A percentile compares a stretch with the other conserved stretches of the same genome.
These are phyloP conservation scores for Pimpla rufipes DNA, from an alignment of 2,888 invertebrate genomes.

Conservation along the genomic window DNA sequence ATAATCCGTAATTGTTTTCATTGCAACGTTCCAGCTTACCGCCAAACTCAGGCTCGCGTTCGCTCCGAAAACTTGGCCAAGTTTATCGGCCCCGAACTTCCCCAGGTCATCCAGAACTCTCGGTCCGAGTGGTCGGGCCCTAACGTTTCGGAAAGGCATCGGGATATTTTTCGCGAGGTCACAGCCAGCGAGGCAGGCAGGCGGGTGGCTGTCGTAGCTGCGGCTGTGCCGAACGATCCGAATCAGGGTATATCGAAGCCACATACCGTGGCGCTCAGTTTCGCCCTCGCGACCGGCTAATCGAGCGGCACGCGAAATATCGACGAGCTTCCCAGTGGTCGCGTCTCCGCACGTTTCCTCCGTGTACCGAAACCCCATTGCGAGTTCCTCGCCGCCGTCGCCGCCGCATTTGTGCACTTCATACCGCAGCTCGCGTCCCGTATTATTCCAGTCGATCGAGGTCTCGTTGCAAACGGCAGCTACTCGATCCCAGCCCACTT, in stretches of 20 bases:
- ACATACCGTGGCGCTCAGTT: conserved; percentile 31
- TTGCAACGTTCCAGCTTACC: background rate
- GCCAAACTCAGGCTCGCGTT: conserved; percentile 9
- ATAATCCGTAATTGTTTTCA: no score
- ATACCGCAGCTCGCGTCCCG: conserved; percentile 51
- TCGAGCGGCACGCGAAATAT: conserved; percentile 77
- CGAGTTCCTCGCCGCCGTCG: conserved; percentile 30
- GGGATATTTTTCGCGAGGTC: conserved; percentile 31
- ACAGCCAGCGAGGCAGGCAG: conserved; percentile 24
- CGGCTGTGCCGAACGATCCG: conserved; percentile 6
- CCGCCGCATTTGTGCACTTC: conserved; percentile 64
- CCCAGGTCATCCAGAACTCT: background rate
- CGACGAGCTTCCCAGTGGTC: conserved; percentile 62
- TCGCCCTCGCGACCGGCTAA: conserved; percentile 71
- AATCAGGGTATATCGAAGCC: conserved; percentile 31
- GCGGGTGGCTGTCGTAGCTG: no score
- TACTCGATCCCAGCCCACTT: conserved; percentile 74
- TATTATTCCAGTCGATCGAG: conserved; percentile 62
- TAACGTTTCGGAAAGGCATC: background rate
- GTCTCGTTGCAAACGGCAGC: conserved; percentile 75
- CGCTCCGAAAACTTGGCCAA: conserved; percentile 25
- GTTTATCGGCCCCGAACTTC: conserved; percentile 3
- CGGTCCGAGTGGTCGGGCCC: background rate
- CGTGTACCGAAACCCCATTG: conserved; percentile 35
- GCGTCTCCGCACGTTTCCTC: background rate